Evolutionary conservation across 2,888 invertebrate species (phyloP).

Genomic region (Drosophila birchii): DNA sequence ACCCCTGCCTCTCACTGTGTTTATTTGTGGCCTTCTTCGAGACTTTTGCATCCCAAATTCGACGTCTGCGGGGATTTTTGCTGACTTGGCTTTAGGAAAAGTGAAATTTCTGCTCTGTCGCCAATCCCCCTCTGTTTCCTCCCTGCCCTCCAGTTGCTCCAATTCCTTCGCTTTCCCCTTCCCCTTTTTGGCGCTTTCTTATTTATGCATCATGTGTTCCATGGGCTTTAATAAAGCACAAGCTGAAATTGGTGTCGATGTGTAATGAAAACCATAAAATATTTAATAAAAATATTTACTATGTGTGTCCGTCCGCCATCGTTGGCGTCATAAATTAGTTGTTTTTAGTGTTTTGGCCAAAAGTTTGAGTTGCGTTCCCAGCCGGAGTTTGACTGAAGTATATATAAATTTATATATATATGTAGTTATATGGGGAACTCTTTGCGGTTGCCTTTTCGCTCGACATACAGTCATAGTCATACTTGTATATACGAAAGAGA

Average conservation of each 20-base stretch:
- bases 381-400: slow-evolving; percentile 35
- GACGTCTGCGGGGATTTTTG: slow-evolving; percentile 49
- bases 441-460: slow-evolving; percentile 31
- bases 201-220: slow-evolving; percentile 58
- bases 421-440: slow-evolving; percentile 27
- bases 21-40: slow-evolving; percentile 43
- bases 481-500: neutral
- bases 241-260: slow-evolving; percentile 62
- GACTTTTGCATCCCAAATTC: slow-evolving; percentile 48
- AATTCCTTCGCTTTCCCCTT: neutral
- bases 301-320: slow-evolving; percentile 66
- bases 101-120: slow-evolving; percentile 35
- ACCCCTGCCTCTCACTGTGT: slow-evolving; percentile 6
- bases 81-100: slow-evolving; percentile 48
- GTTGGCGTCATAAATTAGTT: slow-evolving; percentile 72
- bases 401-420: neutral
- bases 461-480: slow-evolving; percentile 16
- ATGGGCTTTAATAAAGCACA: slow-evolving; percentile 65
- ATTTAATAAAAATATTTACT: slow-evolving; percentile 81
- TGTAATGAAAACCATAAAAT: slow-evolving; percentile 79
- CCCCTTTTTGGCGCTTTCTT: slow-evolving; percentile 28
- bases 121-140: slow-evolving; percentile 3
- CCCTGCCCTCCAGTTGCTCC: neutral
- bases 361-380: slow-evolving; percentile 57
- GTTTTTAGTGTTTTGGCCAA: slow-evolving; percentile 74